Evolutionary conservation across 2,888 invertebrate species (phyloP), one percentile per base, ranked within the genome.

Genomic region (Sclerodermus sp.): DNA sequence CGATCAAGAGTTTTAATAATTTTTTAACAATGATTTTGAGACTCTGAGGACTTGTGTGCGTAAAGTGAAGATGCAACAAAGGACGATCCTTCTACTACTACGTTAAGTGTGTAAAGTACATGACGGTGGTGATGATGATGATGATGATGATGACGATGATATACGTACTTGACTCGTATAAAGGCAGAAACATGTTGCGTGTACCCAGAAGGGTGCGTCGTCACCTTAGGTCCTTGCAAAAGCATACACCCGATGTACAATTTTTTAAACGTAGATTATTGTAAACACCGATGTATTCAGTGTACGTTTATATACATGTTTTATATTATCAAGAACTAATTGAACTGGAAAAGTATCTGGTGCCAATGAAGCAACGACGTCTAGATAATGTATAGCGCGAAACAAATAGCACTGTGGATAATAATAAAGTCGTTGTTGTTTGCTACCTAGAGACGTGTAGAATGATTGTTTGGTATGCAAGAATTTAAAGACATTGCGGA

Each of bases 231-330:
- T 57, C 47, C 46, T 49, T 44, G 47, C 43, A 31, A 58, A 58
- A 47, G 29, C 45, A 50, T 55, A 48, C 51, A 58, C 45, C 36
- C 42, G 44, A 59, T 55, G 58, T 65, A 51, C 51, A 51, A 57
- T 55, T 64, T 66, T 66, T 70, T 67, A 67, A 64, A 49, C 50
- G 50, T 62, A 59, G 51, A 53, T 53, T 45, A 72, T 66, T 74
- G 70, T 74, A 72, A 71, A 73, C 71, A 73, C 70, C 70, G 71
- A 72, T 73, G 71, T 74, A 74, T 70, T 75, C 74, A 71, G 66
- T 75, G 73, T 76, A 74, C 76, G 74, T 76, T 76, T 76, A 76
- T 76, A 76, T 76, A 74, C 75, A 72, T 76, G 76, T 74, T 76
- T 76, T 76, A 72, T 74, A 75, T 74, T 76, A 75, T 69, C 67